A percentile compares a stretch with the other conserved stretches of the same genome.
Evolutionary conservation across 2,113 vertebrate genomes (phyloP).

Genomic region (Hippocampus zosterae): DNA sequence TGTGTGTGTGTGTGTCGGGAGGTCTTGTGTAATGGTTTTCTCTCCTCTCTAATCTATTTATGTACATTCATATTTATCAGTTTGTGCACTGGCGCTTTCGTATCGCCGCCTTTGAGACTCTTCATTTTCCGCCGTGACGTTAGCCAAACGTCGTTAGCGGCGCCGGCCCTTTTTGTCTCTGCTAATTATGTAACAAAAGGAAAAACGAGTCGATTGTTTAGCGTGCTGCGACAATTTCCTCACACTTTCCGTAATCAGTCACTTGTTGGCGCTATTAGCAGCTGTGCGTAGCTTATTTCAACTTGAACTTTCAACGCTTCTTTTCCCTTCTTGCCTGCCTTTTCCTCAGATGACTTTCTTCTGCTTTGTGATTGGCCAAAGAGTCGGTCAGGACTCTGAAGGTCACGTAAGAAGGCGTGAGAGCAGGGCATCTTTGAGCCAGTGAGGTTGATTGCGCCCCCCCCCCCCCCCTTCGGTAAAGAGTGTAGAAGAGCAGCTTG

Average conservation of each 20-base stretch:
- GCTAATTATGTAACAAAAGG: slow-evolving; percentile 44
- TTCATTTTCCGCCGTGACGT: slow-evolving; percentile 24
- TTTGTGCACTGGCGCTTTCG: slow-evolving; percentile 29
- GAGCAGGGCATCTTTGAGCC: slow-evolving; percentile 25
- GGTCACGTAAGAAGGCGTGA: slow-evolving; percentile 35
- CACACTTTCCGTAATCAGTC: slow-evolving; percentile 36
- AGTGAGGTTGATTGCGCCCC: background rate
- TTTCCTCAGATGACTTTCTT: background rate
- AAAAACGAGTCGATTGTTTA: slow-evolving; percentile 45
- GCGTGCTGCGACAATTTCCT: slow-evolving; percentile 5
- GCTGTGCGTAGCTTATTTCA: background rate
- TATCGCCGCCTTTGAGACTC: slow-evolving; percentile 22
- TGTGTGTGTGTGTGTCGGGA: slow-evolving; percentile 44
- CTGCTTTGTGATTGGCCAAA: background rate
- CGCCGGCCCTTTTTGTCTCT: slow-evolving; percentile 36
- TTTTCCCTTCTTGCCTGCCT: background rate
- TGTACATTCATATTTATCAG: slow-evolving; percentile 21
- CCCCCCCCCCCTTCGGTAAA: background rate
- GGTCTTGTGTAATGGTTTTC: slow-evolving; percentile 53
- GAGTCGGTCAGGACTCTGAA: slow-evolving; percentile 2
- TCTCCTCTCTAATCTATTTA: slow-evolving; percentile 37
- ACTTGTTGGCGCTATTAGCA: slow-evolving; percentile 28
- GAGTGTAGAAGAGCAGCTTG: slow-evolving; percentile 29
- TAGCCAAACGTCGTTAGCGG: slow-evolving; percentile 36
- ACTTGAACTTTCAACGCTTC: background rate